phyloP scores from a whole-genome alignment of 2,113 vertebrate genomes.

The Nestor notabilis region DNA sequence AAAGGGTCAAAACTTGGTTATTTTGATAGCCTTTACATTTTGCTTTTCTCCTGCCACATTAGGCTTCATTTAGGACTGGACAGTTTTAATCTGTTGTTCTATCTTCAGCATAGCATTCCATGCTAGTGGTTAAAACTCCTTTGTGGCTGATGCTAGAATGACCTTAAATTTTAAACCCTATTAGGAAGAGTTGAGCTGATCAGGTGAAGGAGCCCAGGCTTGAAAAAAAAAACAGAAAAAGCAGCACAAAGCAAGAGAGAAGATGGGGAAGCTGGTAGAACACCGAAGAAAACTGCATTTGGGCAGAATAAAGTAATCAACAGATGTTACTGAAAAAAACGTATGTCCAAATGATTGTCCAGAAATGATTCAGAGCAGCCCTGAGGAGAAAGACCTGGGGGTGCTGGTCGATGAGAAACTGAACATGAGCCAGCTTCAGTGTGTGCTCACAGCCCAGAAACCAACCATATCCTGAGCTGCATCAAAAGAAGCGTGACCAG shows the following conservation, averaged over 20 bases:
- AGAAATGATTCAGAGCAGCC: neutral
- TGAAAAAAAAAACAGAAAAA: neutral
- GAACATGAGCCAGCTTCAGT: neutral
- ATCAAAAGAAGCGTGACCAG: neutral
- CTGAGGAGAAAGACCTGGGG: neutral
- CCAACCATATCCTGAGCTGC: neutral
- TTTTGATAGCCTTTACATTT: neutral
- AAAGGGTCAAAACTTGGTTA: neutral
- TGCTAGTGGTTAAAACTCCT: neutral
- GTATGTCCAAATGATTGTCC: neutral
- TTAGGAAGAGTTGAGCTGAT: neutral
- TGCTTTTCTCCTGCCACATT: neutral
- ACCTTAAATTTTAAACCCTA: fast-evolving
- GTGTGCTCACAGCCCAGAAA: neutral
- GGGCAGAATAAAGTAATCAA: neutral
- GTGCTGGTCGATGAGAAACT: neutral
- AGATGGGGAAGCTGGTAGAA: neutral
- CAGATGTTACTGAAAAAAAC: neutral
- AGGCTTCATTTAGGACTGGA: neutral
- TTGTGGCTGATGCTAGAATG: neutral
- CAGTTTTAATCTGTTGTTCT: neutral
- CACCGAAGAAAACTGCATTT: neutral
- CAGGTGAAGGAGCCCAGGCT: neutral
- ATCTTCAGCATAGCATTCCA: neutral
- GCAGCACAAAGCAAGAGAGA: neutral